Percentiles rank a stretch among this genome's conserved stretches.
These are phyloP conservation scores for Formica aserva DNA, from an alignment of 2,888 invertebrate species.

Conservation along the genomic window DNA sequence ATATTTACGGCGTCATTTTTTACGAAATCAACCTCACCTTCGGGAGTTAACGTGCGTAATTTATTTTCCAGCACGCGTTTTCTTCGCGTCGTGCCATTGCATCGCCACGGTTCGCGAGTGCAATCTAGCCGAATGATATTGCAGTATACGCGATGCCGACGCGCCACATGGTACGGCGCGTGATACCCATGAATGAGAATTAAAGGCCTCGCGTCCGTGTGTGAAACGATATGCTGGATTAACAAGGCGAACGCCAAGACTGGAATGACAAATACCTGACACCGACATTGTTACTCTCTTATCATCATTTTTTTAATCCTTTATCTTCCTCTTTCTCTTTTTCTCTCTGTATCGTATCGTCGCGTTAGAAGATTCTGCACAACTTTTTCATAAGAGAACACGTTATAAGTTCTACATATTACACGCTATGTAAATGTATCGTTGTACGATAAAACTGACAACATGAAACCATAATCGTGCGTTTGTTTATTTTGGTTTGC, in stretches of 20 bases:
- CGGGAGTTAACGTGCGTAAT: conserved; percentile 38
- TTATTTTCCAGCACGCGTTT: conserved; percentile 41
- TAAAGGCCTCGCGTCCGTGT: conserved; percentile 50
- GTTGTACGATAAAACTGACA: neutral
- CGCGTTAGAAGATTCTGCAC: neutral
- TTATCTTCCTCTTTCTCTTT: neutral
- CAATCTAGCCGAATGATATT: conserved; percentile 70
- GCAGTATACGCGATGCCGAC: conserved; percentile 52
- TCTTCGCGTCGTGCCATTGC: conserved; percentile 71
- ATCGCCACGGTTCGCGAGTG: conserved; percentile 66
- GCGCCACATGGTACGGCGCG: conserved; percentile 47
- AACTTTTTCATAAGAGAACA: neutral
- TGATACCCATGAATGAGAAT: conserved; percentile 56
- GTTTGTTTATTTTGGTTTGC: too few relatives aligned
- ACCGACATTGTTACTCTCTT: conserved; percentile 45
- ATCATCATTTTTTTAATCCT: conserved; percentile 26
- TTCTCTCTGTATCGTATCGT: neutral
- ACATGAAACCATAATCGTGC: neutral
- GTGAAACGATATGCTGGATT: conserved; percentile 29
- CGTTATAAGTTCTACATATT: neutral
- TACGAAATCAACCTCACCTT: conserved; percentile 44
- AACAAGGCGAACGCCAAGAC: conserved; percentile 40
- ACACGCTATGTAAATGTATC: neutral
- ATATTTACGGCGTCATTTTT: conserved; percentile 45
- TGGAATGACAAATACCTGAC: conserved; percentile 57